Evolutionary conservation across 2,113 vertebrate genomes (phyloP).

Genomic region (Hypomesus transpacificus): DNA sequence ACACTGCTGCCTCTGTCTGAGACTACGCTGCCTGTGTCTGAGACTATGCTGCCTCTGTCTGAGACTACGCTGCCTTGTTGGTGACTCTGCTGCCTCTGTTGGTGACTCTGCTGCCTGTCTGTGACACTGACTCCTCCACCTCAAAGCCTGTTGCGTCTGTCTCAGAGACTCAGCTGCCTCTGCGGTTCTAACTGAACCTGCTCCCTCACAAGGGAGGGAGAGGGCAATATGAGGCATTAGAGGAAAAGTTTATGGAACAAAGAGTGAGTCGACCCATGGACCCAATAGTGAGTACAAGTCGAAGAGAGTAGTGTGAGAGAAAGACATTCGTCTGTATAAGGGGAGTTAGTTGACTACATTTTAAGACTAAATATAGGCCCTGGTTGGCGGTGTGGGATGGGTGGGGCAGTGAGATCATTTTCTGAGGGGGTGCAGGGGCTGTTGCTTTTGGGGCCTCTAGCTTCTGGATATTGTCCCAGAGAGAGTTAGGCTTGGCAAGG

Average conservation of each 20-base stretch:
- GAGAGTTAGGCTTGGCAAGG: conserved; percentile 19
- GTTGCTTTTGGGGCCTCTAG: conserved; percentile 35
- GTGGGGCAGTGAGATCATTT: conserved; percentile 63
- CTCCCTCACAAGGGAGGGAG: neutral
- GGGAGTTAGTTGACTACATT: conserved; percentile 34
- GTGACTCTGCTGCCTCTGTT: too few species aligned
- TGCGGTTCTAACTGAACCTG: too few species aligned
- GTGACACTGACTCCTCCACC: too few species aligned
- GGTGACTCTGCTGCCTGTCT: too few species aligned
- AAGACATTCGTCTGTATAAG: conserved; percentile 27
- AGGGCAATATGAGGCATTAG: neutral
- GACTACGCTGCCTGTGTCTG: too few species aligned
- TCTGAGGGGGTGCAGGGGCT: conserved; percentile 39
- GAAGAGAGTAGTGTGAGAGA: neutral
- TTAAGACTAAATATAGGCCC: conserved; percentile 62
- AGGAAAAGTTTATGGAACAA: conserved; percentile 3
- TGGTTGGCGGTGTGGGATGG: conserved; percentile 51
- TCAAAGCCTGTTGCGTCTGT: too few species aligned
- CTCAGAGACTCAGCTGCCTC: too few species aligned
- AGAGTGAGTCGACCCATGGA: too few species aligned
- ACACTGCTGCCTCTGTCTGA: too few species aligned
- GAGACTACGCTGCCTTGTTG: too few species aligned
- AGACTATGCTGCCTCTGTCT: too few species aligned
- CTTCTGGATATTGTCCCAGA: conserved; percentile 35
- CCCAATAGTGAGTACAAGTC: neutral